Conservation (phyloP, 1,140 invertebrate genomes). For the Yoshiicerus persimilis region DNA sequence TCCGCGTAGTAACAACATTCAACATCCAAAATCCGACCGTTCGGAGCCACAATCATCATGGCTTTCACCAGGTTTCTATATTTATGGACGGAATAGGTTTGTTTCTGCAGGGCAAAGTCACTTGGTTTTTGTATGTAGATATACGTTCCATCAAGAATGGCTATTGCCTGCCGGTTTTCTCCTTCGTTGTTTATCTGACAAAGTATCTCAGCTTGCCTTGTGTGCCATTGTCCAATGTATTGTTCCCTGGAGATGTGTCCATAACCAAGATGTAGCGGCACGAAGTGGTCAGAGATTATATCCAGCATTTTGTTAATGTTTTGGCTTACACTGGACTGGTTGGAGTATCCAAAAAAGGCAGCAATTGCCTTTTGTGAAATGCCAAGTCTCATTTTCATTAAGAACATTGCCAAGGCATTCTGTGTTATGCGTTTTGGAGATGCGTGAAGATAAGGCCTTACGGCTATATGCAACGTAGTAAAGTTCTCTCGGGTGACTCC, state of each 20-base stretch:
- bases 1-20: background rate
- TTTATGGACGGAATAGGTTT: constrained; percentile 10
- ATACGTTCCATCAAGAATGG: background rate
- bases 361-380: background rate
- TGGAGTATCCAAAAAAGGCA: background rate
- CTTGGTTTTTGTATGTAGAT: background rate
- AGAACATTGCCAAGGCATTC: constrained; percentile 30
- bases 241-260: background rate
- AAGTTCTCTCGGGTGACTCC: no score
- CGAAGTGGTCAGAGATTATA: background rate
- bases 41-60: background rate
- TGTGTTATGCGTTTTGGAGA: background rate
- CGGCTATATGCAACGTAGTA: no score
- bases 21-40: background rate
- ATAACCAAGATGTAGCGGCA: constrained; percentile 20
- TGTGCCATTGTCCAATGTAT: background rate
- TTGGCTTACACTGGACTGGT: background rate
- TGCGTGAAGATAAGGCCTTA: background rate
- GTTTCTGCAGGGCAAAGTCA: background rate
- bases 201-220: background rate
- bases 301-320: background rate
- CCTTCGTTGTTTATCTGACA: background rate
- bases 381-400: constrained; percentile 31
- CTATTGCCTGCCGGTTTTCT: background rate
- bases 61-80: background rate